phyloP scores from a whole-genome alignment of 2,113 vertebrate species.

The Sciurus niger region DNA sequence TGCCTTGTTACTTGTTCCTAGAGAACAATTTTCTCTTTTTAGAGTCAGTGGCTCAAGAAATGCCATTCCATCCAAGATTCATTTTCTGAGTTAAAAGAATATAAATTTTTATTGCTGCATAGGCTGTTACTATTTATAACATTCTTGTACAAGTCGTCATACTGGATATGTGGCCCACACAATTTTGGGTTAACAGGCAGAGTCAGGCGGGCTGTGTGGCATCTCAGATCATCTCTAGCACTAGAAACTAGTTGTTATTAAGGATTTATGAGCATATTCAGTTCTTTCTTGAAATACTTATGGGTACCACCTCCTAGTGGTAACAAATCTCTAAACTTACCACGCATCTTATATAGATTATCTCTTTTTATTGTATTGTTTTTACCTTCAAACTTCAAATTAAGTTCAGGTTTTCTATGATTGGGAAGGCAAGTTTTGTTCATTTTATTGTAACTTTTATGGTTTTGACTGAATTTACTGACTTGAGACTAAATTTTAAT shows the following conservation, averaged over 20 bases:
- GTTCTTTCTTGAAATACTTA: neutral
- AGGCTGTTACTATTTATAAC: neutral
- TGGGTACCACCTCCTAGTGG: neutral
- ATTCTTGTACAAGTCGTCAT: neutral
- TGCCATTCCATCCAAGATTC: neutral
- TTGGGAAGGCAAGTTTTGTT: constrained; percentile 9
- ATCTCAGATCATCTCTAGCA: neutral
- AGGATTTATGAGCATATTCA: neutral
- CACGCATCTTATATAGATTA: neutral
- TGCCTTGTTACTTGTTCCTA: constrained; percentile 17
- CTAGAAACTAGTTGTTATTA: neutral
- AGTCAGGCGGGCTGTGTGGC: neutral
- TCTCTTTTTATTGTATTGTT: constrained; percentile 25
- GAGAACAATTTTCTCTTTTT: constrained; percentile 52
- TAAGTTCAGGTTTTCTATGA: constrained; percentile 19
- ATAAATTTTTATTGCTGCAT: neutral
- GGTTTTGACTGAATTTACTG: constrained; percentile 25
- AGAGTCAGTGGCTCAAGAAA: neutral
- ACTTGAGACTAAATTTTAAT: neutral
- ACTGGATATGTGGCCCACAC: neutral
- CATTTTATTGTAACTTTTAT: neutral
- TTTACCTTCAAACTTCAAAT: neutral
- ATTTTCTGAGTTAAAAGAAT: neutral
- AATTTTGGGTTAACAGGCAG: neutral
- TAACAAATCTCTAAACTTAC: neutral